Evolutionary conservation across 2,113 vertebrate species (phyloP).

Genomic region (Ellobius talpinus): DNA sequence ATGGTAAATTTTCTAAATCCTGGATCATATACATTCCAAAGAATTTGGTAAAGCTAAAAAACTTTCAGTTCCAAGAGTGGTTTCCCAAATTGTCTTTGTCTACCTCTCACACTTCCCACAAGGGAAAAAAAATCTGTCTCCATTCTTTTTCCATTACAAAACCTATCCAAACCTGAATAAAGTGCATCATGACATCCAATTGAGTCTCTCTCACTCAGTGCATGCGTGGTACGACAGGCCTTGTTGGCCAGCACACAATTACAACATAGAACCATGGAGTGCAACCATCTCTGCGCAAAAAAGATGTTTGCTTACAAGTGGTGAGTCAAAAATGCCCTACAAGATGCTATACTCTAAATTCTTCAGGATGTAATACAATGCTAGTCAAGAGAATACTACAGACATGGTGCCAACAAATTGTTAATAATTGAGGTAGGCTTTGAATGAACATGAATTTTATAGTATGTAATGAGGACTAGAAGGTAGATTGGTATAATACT

Average conservation of each 20-base stretch:
- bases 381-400: neutral
- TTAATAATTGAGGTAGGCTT: neutral
- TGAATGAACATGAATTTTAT: neutral
- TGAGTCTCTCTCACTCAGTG: neutral
- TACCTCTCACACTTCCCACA: neutral
- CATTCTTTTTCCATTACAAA: neutral
- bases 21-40: neutral
- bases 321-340: neutral
- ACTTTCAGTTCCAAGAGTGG: neutral
- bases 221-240: neutral
- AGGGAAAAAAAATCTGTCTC: neutral
- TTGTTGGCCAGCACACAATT: neutral
- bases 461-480: neutral
- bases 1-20: neutral
- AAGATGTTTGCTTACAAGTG: neutral
- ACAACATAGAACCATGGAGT: neutral
- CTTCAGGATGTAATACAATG: neutral
- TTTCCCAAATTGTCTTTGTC: neutral
- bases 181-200: neutral
- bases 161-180: neutral
- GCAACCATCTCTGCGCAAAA: neutral
- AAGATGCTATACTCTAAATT: neutral
- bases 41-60: neutral
- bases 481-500: neutral
- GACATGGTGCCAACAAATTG: fast-evolving